These are phyloP conservation scores for Drosophila borborema DNA, from an alignment of 2,888 invertebrate species.

Conservation along the genomic window DNA sequence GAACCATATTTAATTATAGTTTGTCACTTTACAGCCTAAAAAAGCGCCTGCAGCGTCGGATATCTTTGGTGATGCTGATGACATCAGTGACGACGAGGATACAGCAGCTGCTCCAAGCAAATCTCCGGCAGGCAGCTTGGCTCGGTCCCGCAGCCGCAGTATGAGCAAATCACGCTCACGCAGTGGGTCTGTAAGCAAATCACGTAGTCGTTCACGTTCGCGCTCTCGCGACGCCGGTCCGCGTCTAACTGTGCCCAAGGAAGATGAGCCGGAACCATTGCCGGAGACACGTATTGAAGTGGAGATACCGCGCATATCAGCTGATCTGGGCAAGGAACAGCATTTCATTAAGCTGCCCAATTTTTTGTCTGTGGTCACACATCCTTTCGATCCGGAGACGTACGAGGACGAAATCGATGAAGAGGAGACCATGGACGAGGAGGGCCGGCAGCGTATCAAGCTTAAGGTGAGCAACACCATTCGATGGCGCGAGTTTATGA, in stretches of 20 bases:
- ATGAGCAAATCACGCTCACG: slow-evolving; percentile 71
- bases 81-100: slow-evolving; percentile 91
- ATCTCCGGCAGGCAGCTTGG: slow-evolving; percentile 57
- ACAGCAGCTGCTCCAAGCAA: slow-evolving; percentile 60
- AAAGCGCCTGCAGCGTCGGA: slow-evolving; percentile 88
- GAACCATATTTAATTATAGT: neutral
- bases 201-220: slow-evolving; percentile 74
- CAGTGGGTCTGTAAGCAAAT: slow-evolving; percentile 65
- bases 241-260: slow-evolving; percentile 72
- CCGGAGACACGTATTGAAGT: slow-evolving; percentile 98
- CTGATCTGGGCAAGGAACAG: slow-evolving; percentile 95
- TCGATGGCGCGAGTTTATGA: slow-evolving; percentile 94
- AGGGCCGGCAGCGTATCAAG: slow-evolving; percentile 94
- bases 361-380: slow-evolving; percentile 98
- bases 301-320: slow-evolving; percentile 97
- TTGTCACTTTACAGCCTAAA: slow-evolving; percentile 40
- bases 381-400: slow-evolving; percentile 96
- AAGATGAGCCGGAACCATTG: slow-evolving; percentile 91
- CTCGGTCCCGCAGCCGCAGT: slow-evolving; percentile 75
- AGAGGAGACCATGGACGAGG: slow-evolving; percentile 98
- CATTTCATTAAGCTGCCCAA: slow-evolving; percentile 99
- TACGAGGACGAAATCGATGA: slow-evolving; percentile 99
- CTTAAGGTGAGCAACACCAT: slow-evolving; percentile 99
- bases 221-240: slow-evolving; percentile 73
- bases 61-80: slow-evolving; percentile 96